Conservation (phyloP, 2,113 vertebrate genomes). For the Phrynocephalus versicolor region DNA sequence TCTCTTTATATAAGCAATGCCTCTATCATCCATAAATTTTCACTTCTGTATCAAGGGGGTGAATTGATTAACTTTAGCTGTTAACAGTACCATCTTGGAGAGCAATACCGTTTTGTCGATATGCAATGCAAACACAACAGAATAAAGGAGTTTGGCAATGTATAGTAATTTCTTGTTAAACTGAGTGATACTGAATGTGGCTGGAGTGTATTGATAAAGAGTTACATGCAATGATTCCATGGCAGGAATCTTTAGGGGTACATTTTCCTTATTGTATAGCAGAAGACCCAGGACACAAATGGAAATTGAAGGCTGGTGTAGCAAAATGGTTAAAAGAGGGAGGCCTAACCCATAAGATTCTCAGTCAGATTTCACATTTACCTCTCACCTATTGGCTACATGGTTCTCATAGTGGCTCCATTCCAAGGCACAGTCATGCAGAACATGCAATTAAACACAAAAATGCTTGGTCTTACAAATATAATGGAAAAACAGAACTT, state of each 20-base stretch:
- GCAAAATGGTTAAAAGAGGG: not conserved
- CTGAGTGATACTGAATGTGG: constrained; percentile 40
- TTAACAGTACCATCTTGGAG: constrained; percentile 56
- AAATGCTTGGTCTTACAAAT: too few relatives aligned
- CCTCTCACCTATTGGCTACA: not conserved
- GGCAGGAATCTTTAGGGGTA: constrained; percentile 33
- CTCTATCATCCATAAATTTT: not conserved
- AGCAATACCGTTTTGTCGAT: constrained; percentile 61
- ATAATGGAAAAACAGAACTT: too few relatives aligned
- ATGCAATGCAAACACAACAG: constrained; percentile 57
- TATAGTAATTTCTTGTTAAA: constrained; percentile 60
- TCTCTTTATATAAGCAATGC: constrained; percentile 12
- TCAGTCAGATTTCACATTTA: not conserved
- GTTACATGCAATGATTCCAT: constrained; percentile 29
- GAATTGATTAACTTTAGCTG: constrained; percentile 58
- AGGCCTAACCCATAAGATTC: not conserved
- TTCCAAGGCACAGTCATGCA: too few relatives aligned
- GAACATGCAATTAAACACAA: too few relatives aligned
- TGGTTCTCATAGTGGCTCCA: not conserved
- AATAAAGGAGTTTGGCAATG: constrained; percentile 50
- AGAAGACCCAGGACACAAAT: constrained; percentile 3
- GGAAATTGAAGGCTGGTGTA: not conserved
- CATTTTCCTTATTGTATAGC: constrained; percentile 32
- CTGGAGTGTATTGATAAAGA: constrained; percentile 61
- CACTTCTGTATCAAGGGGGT: constrained; percentile 50